These are phyloP conservation scores for Oreotragus oreotragus DNA, from an alignment of 2,113 vertebrate species.

Conservation along the genomic window DNA sequence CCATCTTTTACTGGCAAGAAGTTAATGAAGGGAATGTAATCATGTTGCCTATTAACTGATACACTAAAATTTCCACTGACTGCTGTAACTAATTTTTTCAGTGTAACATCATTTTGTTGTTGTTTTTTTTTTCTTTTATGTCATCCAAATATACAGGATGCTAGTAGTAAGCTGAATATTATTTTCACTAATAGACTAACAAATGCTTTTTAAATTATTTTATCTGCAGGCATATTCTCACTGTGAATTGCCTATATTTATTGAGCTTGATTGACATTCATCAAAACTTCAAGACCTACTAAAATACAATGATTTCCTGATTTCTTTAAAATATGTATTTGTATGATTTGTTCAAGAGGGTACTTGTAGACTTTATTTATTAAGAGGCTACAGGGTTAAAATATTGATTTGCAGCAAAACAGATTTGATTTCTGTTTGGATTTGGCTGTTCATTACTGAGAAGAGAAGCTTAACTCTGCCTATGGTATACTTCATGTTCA, in stretches of 20 bases:
- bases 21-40: conserved; percentile 34
- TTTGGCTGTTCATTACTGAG: background rate
- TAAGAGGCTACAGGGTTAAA: background rate
- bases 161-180: background rate
- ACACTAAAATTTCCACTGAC: conserved; percentile 1
- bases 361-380: background rate
- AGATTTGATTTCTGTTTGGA: background rate
- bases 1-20: background rate
- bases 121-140: background rate
- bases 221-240: background rate
- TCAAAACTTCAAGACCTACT: background rate
- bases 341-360: background rate
- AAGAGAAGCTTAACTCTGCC: background rate
- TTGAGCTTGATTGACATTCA: background rate
- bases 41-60: background rate
- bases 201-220: background rate
- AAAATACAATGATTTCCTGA: background rate
- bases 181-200: background rate
- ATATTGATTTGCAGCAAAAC: background rate
- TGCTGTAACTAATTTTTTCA: background rate
- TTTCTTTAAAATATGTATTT: conserved; percentile 23
- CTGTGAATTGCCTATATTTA: background rate
- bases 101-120: background rate
- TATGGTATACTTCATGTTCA: background rate
- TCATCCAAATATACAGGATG: background rate